Evolutionary conservation across 2,113 vertebrate species (phyloP).

Genomic region (Psittacara wagleri): DNA sequence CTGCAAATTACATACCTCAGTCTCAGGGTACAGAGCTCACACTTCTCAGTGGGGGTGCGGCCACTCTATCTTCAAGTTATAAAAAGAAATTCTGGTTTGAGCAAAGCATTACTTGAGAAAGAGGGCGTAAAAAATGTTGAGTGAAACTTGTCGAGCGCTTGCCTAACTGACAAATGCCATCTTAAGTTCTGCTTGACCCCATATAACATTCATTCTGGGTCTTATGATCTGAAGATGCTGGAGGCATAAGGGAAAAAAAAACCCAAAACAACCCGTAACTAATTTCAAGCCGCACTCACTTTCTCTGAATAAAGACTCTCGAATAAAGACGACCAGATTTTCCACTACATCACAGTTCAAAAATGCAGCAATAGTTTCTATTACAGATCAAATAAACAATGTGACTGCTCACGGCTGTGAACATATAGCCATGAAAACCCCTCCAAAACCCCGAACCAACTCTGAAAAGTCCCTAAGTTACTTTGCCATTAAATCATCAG

Average conservation of each 20-base stretch:
- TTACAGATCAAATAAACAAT: not conserved
- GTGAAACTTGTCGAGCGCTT: not conserved
- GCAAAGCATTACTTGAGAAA: not conserved
- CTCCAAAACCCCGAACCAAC: rapidly evolving
- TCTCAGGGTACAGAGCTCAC: not conserved
- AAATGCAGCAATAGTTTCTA: not conserved
- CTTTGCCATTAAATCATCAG: not conserved
- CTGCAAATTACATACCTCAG: not conserved
- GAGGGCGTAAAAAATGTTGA: not conserved
- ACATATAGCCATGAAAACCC: not conserved
- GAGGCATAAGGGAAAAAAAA: not conserved
- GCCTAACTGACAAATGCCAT: not conserved
- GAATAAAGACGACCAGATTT: not conserved
- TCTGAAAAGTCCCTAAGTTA: not conserved
- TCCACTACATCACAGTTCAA: not conserved
- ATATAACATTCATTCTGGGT: not conserved
- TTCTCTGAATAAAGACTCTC: not conserved
- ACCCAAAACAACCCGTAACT: rapidly evolving
- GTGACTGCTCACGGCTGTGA: not conserved
- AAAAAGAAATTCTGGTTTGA: not conserved
- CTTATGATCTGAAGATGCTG: not conserved
- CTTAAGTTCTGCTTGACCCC: not conserved
- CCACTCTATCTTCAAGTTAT: not conserved
- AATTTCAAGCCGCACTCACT: not conserved
- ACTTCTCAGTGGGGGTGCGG: not conserved